Base-by-base conservation (phyloP, 1,140 invertebrate species). In the Gerris buenoi region DNA sequence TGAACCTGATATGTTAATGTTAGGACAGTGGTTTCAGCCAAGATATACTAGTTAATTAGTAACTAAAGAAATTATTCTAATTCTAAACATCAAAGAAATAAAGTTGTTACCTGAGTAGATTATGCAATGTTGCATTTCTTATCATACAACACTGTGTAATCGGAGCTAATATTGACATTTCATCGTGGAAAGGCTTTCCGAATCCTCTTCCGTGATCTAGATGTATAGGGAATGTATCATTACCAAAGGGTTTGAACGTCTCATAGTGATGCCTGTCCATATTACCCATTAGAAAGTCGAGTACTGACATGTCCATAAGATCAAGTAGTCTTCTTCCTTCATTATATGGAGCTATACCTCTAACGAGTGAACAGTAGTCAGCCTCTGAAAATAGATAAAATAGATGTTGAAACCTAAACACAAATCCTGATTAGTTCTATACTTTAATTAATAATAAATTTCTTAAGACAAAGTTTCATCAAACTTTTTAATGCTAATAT, bases 241-340 rank as follows among this genome's bases (percentile, higher is more conserved):
- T 97, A 28, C 92, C 93, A 78, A 96, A 97, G 73, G 90, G 81
- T 77, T 86, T 86, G 78, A 96, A 95, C 0, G 93, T 96, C 78
- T 97, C 93, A 77, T 96, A 97, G 79, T 98, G 95, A 82, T 98
- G 95, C 58, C 95, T 80, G 78, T 98, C 95, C 92, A 97, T 95
- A 76, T 97, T 98, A 68, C 95, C 95, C 71, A 88, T 95, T 2
- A 98, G 81, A 75, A 95, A 96, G 76, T 96, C 93, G 65, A 93
- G 86, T 2, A 95, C 83, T 0, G 90, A 81, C 88, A 94, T 90
- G 74, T 95, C 96, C 81, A 98, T 94, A 2, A 99, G 76, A 78
- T 99, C 96, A 25, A 95, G 81, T 2, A 99, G 80, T 60, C 95
- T 81, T 46, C 94, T 81, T 2, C 94, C 94, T 67, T 88, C 85